Base-by-base conservation (phyloP, 2,113 vertebrate genomes). In the Tretioscincus oriximinensis region DNA sequence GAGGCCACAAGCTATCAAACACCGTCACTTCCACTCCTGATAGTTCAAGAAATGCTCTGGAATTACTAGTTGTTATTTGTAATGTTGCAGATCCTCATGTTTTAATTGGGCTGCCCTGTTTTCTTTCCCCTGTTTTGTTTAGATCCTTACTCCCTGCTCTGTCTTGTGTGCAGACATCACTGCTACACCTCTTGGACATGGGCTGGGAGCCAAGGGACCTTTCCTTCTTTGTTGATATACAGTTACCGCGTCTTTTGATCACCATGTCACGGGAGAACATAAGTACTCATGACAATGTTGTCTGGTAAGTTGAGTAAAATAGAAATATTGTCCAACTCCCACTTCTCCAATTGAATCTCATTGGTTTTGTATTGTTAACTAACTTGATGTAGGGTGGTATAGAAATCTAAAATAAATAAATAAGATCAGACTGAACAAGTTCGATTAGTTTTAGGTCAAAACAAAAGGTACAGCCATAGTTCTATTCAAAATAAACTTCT, bases 221-320 rank as follows among this genome's bases (percentile, higher is more conserved):
- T 5, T 86, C 95, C 77, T 98, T 99, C 88, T 99, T 99, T 88
- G 90, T 96, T 61, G 93, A 95, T 66, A 97, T 99, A 84, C 96
- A 96, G 73, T 93, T 99, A 58, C 97, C 98, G 1, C 96, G 96
- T 28, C 96, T 99, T 1, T 96, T 99, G 35, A 95, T 99, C 90
- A 93, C 91, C 49, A 97, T 98, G 89, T 97, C 97, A 0, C 97
- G 97, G 73, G 98, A 99, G 92, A 99, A 99, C 91, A 99, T 99
- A 90, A 99, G 98, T 5, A 93, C 95, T 64, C 97, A 99, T 28
- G 97, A 98, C 91, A 97, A 96, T 21, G 94, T 96, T 82, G 96
- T 98, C 83, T 97, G 98, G 98, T 99, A 93, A 93, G 94, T 90
- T 28, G 22, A 28, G 66, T 5, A 66, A 4, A 63, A 0, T 61